These are phyloP conservation scores for Halcyon senegalensis DNA, from an alignment of 2,113 vertebrate species.

Conservation along the genomic window DNA sequence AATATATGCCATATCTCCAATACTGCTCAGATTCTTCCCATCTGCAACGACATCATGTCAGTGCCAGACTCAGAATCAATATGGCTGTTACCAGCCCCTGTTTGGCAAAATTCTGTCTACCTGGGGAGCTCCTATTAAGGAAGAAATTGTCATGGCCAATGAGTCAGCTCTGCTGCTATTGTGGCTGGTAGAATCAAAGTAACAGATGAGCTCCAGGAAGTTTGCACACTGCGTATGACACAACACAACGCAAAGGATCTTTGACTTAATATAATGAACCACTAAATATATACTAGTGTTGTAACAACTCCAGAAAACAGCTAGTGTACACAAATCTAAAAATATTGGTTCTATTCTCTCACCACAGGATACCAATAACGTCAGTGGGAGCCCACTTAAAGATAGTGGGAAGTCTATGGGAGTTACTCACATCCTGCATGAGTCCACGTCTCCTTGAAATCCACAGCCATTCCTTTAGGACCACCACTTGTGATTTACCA, in stretches of 20 bases:
- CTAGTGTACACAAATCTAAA: conserved; percentile 24
- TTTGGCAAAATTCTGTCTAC: not conserved
- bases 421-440: conserved; percentile 69
- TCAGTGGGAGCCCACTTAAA: conserved; percentile 49
- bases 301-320: not conserved
- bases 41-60: fast-evolving
- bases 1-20: not conserved
- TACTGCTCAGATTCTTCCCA: not conserved
- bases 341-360: conserved; percentile 41
- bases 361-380: conserved; percentile 39
- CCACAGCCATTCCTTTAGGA: not conserved
- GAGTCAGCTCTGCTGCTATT: not conserved
- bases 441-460: conserved; percentile 44
- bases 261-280: not conserved
- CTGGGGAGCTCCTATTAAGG: conserved; percentile 7
- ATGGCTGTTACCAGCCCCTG: fast-evolving
- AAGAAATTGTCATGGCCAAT: not conserved
- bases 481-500: not conserved
- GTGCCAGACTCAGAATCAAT: fast-evolving
- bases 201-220: conserved; percentile 20
- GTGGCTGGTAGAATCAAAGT: conserved; percentile 38
- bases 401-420: conserved; percentile 46
- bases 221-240: not conserved
- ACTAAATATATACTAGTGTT: conserved; percentile 25
- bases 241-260: not conserved